These are phyloP conservation scores for Ramphastos sulfuratus DNA, from an alignment of 2,113 vertebrate genomes.

Conservation along the genomic window DNA sequence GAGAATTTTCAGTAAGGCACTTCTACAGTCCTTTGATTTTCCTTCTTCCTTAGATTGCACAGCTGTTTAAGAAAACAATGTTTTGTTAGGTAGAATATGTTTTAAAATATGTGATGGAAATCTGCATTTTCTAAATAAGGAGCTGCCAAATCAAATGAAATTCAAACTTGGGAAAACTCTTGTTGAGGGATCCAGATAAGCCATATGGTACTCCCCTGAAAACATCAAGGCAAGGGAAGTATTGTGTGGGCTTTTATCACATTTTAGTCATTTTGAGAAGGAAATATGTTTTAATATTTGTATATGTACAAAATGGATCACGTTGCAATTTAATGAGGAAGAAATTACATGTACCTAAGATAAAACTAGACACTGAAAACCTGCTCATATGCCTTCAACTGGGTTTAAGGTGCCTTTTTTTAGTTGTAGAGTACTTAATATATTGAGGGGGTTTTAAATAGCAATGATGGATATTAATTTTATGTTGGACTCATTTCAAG, in stretches of 20 bases:
- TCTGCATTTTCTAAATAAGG: conserved; percentile 6
- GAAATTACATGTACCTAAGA: background rate
- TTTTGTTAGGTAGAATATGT: background rate
- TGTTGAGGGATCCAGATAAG: background rate
- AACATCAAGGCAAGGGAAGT: conserved; percentile 22
- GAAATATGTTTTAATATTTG: conserved; percentile 57
- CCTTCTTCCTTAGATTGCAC: background rate
- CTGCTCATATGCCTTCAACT: background rate
- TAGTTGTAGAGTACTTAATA: background rate
- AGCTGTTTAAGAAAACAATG: background rate
- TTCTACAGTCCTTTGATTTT: background rate
- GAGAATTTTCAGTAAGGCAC: background rate
- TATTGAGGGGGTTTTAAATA: background rate
- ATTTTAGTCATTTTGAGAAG: conserved; percentile 58
- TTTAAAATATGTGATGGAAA: background rate
- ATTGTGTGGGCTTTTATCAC: conserved; percentile 42
- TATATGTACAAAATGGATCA: background rate
- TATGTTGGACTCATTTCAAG: background rate
- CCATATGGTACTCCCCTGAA: conserved; percentile 22
- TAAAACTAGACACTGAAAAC: conserved; percentile 30
- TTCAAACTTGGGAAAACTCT: conserved; percentile 11
- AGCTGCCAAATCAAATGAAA: conserved; percentile 28
- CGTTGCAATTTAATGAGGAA: conserved; percentile 14
- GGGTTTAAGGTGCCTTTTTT: conserved; percentile 34
- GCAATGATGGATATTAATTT: background rate